Evolutionary conservation across 2,797 vertebrate genomes (phyloP), one percentile per base, ranked within the genome.

Genomic region (Gymnothorax javanicus): DNA sequence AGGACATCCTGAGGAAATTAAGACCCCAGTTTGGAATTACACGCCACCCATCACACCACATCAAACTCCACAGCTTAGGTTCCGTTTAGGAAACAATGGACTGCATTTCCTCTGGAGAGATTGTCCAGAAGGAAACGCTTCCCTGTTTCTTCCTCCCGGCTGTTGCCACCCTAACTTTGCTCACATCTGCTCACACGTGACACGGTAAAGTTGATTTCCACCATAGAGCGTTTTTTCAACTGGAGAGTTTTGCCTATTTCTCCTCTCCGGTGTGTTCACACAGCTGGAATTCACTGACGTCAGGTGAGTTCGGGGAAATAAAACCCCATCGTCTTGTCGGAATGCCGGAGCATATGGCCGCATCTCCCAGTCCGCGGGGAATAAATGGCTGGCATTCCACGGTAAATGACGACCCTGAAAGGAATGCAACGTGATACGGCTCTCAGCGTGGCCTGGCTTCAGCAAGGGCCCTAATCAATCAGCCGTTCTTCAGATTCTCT

Each of bases 391-490:
- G 84, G 67, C 87, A 87, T 83, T 88, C 88, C 73, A 87, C 75
- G 86, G 88, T 73, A 57, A 88, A 87, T 86, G 60, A 85, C 83
- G 89, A 91, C 91, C 90, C 88, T 84, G 50, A n/a, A 0, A 54
- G 84, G 88, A 90, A 85, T 69, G 64, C 73, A 83, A 77, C 77
- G 2, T 43, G 84, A 43, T 57, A 58, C 79, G 85, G 85, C 89
- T 89, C 88, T 2, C 88, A 85, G 87, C 87, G 56, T 77, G 50
- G 87, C 92, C 90, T 77, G 86, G 64, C 56, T 57, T 86, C 84
- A 83, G 88, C 88, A 77, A 67, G 83, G 3, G 59, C 59, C 60
- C 86, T 93, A 93, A 93, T 92, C 93, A 93, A 93, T 92, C 93
- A 89, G 88, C 89, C 87, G 88, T 85, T 86, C 89, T 93, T 91